phyloP scores from a whole-genome alignment of 1,140 invertebrate species.

The Trachymyrmex cornetzi region DNA sequence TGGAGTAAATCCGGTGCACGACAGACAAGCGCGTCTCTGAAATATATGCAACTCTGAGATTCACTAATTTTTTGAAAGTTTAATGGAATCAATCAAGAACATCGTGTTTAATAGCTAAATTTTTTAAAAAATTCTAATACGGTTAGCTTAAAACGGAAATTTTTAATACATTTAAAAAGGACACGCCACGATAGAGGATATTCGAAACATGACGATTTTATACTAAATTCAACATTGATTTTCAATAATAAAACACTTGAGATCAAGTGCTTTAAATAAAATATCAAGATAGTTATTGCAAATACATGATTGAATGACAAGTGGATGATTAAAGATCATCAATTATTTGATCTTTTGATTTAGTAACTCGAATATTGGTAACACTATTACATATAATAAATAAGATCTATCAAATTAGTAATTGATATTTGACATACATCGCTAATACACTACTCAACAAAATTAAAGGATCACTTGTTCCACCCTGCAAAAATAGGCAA shows the following conservation, averaged over 20 bases:
- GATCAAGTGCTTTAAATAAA: constrained; percentile 45
- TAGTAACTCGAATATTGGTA: constrained; percentile 9
- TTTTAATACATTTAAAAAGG: neutral
- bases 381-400: constrained; percentile 23
- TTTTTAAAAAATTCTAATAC: constrained; percentile 13
- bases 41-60: constrained; percentile 63
- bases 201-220: neutral
- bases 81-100: constrained; percentile 33
- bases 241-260: constrained; percentile 5
- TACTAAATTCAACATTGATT: constrained; percentile 18
- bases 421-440: neutral
- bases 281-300: constrained; percentile 8
- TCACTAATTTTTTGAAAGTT: constrained; percentile 45
- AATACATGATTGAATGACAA: constrained; percentile 7
- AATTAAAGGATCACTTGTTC: too few species aligned
- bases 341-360: constrained; percentile 41
- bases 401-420: neutral
- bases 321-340: neutral
- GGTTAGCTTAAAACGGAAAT: neutral
- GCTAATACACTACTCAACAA: too few species aligned
- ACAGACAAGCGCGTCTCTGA: constrained; percentile 36
- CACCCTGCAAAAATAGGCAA: too few species aligned
- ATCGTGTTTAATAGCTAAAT: neutral
- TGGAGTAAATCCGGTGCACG: constrained; percentile 31
- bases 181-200: neutral